Evolutionary conservation across 2,888 invertebrate species (phyloP).

Genomic region (Eilema depressum): DNA sequence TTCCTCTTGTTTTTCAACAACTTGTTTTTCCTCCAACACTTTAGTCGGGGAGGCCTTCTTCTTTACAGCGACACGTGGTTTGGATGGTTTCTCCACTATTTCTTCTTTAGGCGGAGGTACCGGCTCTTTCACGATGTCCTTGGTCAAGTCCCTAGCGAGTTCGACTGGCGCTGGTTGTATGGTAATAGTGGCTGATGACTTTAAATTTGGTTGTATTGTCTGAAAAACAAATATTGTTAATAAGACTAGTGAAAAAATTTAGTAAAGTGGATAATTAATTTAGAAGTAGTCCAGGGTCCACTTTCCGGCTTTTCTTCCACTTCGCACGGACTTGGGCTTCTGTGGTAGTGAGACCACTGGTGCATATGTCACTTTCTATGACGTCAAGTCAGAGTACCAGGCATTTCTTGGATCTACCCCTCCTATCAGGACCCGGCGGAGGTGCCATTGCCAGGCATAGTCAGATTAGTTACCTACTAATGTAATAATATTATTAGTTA

Average conservation of each 20-base stretch:
- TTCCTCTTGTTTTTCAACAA: conserved; percentile 68
- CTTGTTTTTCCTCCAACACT: conserved; percentile 62
- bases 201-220: conserved; percentile 67
- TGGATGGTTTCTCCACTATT: conserved; percentile 60
- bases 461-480: too few species aligned
- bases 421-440: too few species aligned
- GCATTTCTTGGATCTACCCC: too few species aligned
- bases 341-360: too few species aligned
- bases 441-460: too few species aligned
- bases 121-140: conserved; percentile 62
- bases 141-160: conserved; percentile 65
- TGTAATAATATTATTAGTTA: too few species aligned
- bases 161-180: conserved; percentile 66
- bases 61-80: conserved; percentile 62
- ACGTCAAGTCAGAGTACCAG: too few species aligned
- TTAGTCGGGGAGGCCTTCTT: conserved; percentile 68
- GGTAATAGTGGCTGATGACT: conserved; percentile 81
- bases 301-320: too few species aligned
- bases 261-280: too few species aligned
- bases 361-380: too few species aligned
- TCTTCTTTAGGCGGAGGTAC: conserved; percentile 58
- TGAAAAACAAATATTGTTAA: conserved; percentile 29
- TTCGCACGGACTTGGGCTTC: too few species aligned
- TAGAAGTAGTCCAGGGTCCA: too few species aligned
- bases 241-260: background rate